Percentiles rank a stretch among this genome's conserved stretches.
phyloP scores from a whole-genome alignment of 2,888 invertebrate species.

The Tribolium freemani region DNA sequence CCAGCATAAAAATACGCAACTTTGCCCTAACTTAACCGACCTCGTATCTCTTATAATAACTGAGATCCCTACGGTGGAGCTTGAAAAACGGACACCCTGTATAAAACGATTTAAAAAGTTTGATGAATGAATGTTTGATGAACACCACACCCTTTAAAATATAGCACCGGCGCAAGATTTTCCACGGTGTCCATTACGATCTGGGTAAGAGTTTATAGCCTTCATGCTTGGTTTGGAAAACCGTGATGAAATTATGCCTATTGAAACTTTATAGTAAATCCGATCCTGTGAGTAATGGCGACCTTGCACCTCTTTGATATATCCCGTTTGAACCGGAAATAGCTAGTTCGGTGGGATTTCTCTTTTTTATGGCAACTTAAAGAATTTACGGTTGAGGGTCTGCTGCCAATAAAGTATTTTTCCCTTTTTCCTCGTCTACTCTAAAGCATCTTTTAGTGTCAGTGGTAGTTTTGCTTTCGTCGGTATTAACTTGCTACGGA shows the following conservation, averaged over 20 bases:
- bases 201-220: background rate
- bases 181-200: background rate
- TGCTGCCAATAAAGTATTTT: slow-evolving; percentile 30
- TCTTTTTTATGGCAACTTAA: slow-evolving; percentile 30
- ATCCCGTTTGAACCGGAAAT: slow-evolving; percentile 20
- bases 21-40: too few species aligned
- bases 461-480: slow-evolving; percentile 26
- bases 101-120: too few species aligned
- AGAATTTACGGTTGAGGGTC: slow-evolving; percentile 28
- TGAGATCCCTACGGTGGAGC: too few species aligned
- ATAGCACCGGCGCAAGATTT: background rate
- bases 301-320: slow-evolving; percentile 22
- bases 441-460: slow-evolving; percentile 22
- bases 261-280: slow-evolving; percentile 4
- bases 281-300: slow-evolving; percentile 7
- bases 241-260: background rate
- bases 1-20: too few species aligned
- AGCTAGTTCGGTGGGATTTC: slow-evolving; percentile 18
- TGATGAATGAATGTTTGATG: too few species aligned
- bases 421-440: background rate
- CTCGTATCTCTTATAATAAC: too few species aligned
- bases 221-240: background rate
- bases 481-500: slow-evolving; percentile 7
- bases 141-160: too few species aligned
- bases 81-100: too few species aligned